phyloP scores from a whole-genome alignment of 2,888 invertebrate species.

The Stenichneumon culpator region DNA sequence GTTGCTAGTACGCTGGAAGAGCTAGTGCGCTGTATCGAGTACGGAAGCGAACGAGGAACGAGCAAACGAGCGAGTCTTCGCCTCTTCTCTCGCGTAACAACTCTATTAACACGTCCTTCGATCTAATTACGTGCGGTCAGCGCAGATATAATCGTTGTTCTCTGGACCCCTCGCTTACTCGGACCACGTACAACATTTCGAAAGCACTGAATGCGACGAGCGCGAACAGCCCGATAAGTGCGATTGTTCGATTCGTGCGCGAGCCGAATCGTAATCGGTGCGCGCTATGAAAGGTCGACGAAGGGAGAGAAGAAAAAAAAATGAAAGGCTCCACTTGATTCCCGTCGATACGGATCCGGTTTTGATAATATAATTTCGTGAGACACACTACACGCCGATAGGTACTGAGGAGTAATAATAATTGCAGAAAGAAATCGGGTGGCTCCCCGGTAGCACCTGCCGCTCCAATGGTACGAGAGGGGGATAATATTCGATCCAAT shows the following conservation, averaged over 20 bases:
- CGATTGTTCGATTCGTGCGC: conserved; percentile 66
- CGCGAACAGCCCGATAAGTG: conserved; percentile 40
- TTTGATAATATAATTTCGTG: conserved; percentile 54
- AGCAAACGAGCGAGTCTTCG: conserved; percentile 63
- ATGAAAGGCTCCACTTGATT: conserved; percentile 2
- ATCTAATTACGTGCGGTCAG: conserved; percentile 71
- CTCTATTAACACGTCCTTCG: conserved; percentile 71
- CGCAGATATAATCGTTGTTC: conserved; percentile 68
- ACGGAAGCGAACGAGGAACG: conserved; percentile 60
- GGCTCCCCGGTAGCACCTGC: conserved; percentile 13
- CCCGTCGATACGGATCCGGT: conserved; percentile 31
- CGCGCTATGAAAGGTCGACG: conserved; percentile 33
- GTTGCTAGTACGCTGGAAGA: conserved; percentile 27
- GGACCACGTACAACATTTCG: conserved; percentile 44
- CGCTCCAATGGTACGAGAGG: conserved; percentile 21
- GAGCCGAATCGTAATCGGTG: conserved; percentile 66
- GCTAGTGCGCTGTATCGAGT: conserved; percentile 54
- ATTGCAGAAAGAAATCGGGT: conserved; percentile 55
- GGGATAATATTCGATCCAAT: conserved; percentile 57
- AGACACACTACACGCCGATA: conserved; percentile 29
- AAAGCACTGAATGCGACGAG: conserved; percentile 23
- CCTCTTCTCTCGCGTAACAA: conserved; percentile 69
- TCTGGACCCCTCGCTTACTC: conserved; percentile 47
- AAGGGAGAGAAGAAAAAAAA: not conserved
- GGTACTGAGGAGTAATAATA: conserved; percentile 38